Conservation (phyloP, 2,797 vertebrate species). For the Ispidina picta region DNA sequence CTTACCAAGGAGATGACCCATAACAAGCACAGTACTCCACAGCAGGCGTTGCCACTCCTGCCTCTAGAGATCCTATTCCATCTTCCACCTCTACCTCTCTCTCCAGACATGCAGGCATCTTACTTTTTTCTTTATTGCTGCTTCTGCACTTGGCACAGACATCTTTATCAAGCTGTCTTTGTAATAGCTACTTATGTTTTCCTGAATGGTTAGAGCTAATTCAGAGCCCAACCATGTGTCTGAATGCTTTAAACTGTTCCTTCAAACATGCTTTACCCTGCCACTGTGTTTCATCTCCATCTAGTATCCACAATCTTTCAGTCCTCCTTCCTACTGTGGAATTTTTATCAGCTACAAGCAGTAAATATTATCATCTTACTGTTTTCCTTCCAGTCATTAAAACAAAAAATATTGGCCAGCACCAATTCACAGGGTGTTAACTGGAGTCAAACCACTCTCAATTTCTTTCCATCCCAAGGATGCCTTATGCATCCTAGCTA, state of each 20-base stretch:
- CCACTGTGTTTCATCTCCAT: conserved; percentile 21
- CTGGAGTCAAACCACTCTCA: background rate
- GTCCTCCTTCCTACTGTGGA: background rate
- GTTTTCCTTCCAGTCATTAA: background rate
- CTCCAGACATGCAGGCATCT: background rate
- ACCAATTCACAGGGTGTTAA: background rate
- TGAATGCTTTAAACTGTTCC: conserved; percentile 25
- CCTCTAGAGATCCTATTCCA: background rate
- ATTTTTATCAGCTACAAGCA: background rate
- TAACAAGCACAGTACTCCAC: background rate
- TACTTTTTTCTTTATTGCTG: background rate
- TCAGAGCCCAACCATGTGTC: conserved; percentile 32
- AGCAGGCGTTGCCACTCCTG: background rate
- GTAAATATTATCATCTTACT: background rate
- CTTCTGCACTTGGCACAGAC: conserved; percentile 3
- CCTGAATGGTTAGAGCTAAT: conserved; percentile 45
- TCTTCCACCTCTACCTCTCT: background rate
- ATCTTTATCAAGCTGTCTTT: conserved; percentile 45
- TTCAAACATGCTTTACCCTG: conserved; percentile 23
- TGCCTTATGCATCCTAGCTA: background rate
- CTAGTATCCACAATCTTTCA: background rate
- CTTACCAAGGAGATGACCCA: conserved; percentile 12
- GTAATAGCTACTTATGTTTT: conserved; percentile 49
- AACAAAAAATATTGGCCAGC: conserved; percentile 9
- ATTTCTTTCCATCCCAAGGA: background rate